These are phyloP conservation scores for Hippolais icterina DNA, from an alignment of 2,113 vertebrate species.

Conservation along the genomic window DNA sequence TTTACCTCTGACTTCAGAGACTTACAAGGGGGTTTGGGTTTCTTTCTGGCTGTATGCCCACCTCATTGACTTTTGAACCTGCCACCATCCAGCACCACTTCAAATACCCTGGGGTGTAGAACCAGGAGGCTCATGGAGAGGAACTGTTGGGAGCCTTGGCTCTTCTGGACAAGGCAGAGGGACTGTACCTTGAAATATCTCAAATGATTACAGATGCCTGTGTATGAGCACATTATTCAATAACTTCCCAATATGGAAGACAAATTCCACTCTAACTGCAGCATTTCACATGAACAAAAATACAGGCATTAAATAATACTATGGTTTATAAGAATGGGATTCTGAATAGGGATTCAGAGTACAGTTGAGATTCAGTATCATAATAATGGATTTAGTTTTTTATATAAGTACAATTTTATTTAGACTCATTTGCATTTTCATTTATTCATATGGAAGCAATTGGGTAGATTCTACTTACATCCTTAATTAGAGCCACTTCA, in stretches of 20 bases:
- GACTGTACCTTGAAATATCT: not conserved
- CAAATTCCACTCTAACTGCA: not conserved
- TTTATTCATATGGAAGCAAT: not conserved
- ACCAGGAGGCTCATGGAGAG: not conserved
- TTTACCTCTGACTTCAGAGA: not conserved
- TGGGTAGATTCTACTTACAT: not conserved
- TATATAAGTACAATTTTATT: not conserved
- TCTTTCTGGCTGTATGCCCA: not conserved
- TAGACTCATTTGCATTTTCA: not conserved
- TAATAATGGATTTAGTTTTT: not conserved
- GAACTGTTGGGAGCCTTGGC: not conserved
- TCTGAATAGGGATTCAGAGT: not conserved
- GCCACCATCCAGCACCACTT: too few species aligned
- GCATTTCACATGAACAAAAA: not conserved
- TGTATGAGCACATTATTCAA: not conserved
- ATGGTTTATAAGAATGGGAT: not conserved
- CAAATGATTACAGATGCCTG: not conserved
- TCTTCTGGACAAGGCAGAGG: not conserved
- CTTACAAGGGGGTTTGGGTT: not conserved
- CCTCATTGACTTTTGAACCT: not conserved
- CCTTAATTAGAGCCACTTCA: not conserved
- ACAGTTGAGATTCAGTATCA: not conserved
- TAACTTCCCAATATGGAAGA: not conserved
- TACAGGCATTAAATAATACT: not conserved
- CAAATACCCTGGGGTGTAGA: not conserved